A percentile compares a stretch with the other conserved stretches of the same genome.
Evolutionary conservation across 2,797 vertebrate species (phyloP).

Genomic region (Chelmon rostratus): DNA sequence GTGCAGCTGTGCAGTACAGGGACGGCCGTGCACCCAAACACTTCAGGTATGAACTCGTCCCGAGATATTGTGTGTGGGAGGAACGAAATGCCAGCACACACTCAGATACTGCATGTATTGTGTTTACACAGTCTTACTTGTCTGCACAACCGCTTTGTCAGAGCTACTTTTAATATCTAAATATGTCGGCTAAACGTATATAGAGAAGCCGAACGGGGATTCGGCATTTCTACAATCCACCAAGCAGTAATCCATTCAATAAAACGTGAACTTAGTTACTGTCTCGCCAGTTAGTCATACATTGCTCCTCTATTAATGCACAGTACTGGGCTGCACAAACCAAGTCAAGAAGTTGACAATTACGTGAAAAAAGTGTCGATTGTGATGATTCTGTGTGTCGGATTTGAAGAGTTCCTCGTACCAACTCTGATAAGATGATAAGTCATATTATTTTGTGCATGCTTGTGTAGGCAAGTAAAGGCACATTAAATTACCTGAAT

Average conservation of each 20-base stretch:
- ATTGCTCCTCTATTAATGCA: slow-evolving; percentile 32
- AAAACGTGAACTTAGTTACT: slow-evolving; percentile 10
- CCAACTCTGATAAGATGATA: accelerated
- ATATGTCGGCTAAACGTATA: background rate
- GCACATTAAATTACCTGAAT: background rate
- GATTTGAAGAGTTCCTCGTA: background rate
- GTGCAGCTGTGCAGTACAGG: background rate
- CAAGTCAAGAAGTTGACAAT: slow-evolving; percentile 22
- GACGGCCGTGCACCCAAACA: slow-evolving; percentile 14
- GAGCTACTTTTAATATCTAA: background rate
- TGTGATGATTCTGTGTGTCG: background rate
- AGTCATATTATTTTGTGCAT: accelerated
- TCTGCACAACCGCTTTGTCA: background rate
- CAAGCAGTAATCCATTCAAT: background rate
- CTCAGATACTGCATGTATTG: background rate
- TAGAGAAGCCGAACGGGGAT: background rate
- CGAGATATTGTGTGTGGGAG: slow-evolving; percentile 24
- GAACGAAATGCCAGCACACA: slow-evolving; percentile 12
- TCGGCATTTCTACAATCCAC: background rate
- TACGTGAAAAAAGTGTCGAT: background rate
- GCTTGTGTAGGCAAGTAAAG: accelerated
- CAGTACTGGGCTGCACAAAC: slow-evolving; percentile 20
- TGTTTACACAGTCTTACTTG: background rate
- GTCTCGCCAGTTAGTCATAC: slow-evolving; percentile 43
- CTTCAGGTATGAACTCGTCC: slow-evolving; percentile 3